Evolutionary conservation across 2,797 vertebrate genomes (phyloP).

Genomic region (Rachycentron canadum): DNA sequence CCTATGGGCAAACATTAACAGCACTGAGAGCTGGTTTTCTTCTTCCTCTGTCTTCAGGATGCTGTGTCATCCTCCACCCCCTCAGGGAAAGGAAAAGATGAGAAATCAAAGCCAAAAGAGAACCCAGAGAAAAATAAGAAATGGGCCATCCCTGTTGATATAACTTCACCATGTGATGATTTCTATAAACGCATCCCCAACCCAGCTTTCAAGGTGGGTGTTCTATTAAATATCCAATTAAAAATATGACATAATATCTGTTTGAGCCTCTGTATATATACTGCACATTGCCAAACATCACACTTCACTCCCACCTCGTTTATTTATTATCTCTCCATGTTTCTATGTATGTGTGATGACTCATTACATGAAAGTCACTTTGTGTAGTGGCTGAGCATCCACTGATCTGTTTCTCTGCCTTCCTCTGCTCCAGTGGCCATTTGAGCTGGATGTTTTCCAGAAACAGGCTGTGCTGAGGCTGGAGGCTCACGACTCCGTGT

Average conservation of each 20-base stretch:
- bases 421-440: constrained; percentile 87
- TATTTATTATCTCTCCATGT: not conserved
- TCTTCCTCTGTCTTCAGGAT: constrained; percentile 67
- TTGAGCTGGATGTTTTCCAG: constrained; percentile 94
- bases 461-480: constrained; percentile 93
- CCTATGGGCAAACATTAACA: not conserved
- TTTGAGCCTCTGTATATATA: not conserved
- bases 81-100: constrained; percentile 66
- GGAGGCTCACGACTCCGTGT: constrained; percentile 91
- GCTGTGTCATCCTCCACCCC: constrained; percentile 44
- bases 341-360: constrained; percentile 8
- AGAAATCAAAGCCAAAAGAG: constrained; percentile 62
- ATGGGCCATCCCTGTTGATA: constrained; percentile 91
- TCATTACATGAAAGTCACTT: constrained; percentile 13
- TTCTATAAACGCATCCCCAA: constrained; percentile 93
- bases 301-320: not conserved
- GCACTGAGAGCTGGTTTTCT: constrained; percentile 20
- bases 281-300: not conserved
- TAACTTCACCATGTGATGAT: constrained; percentile 88
- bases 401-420: constrained; percentile 16
- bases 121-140: constrained; percentile 83
- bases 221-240: constrained; percentile 1
- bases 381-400: not conserved
- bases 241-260: not conserved
- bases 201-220: constrained; percentile 84